Evolutionary conservation across 2,113 vertebrate species (phyloP).

Genomic region (Syngnathus scovelli): DNA sequence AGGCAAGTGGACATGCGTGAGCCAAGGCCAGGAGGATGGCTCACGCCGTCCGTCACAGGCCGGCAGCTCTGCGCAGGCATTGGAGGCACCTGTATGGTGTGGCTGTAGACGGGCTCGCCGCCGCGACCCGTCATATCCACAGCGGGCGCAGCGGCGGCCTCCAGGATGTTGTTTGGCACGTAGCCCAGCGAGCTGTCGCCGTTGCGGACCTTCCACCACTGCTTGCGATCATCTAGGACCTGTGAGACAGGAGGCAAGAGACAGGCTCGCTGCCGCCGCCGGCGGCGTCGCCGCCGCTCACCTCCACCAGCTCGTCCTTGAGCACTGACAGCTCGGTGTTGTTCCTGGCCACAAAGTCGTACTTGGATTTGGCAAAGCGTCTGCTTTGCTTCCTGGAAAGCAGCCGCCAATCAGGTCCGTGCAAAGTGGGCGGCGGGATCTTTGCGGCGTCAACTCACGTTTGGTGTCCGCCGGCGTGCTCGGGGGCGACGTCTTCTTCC

Average conservation of each 20-base stretch:
- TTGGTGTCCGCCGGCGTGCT: constrained; percentile 76
- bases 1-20: background rate
- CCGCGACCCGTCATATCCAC: constrained; percentile 71
- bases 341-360: constrained; percentile 91
- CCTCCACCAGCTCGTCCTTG: constrained; percentile 92
- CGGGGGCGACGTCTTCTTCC: constrained; percentile 82
- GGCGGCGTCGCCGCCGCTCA: constrained; percentile 30
- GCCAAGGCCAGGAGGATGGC: background rate
- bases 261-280: fast-evolving
- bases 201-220: constrained; percentile 97
- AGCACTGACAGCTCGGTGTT: constrained; percentile 87
- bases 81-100: constrained; percentile 85
- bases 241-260: constrained; percentile 45
- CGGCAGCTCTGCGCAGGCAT: background rate
- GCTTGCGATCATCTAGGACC: constrained; percentile 92
- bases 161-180: constrained; percentile 98
- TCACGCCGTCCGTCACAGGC: too few relatives aligned
- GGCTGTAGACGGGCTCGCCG: constrained; percentile 80
- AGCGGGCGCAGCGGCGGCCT: constrained; percentile 68
- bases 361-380: constrained; percentile 89
- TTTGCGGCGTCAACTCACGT: constrained; percentile 46
- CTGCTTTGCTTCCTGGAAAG: constrained; percentile 70
- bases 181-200: constrained; percentile 79
- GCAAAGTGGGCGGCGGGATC: too few relatives aligned
- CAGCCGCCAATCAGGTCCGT: background rate